Conservation (phyloP, 2,797 vertebrate genomes). For the Galago senegalensis region DNA sequence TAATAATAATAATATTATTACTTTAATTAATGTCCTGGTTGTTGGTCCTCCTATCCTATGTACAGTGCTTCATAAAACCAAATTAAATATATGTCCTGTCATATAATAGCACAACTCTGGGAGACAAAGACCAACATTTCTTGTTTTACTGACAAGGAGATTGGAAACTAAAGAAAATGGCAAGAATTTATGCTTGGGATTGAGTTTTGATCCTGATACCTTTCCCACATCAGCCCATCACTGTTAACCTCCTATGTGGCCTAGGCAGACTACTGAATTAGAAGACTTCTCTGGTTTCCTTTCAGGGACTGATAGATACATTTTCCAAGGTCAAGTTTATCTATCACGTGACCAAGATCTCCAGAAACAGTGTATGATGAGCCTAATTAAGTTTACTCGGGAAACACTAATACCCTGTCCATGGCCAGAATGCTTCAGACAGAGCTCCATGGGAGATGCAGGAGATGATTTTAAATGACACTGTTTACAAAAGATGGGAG, state of each 20-base stretch:
- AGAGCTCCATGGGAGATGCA: neutral
- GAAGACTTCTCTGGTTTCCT: neutral
- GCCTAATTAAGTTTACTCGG: neutral
- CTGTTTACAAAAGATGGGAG: neutral
- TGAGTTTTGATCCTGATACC: neutral
- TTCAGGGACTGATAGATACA: neutral
- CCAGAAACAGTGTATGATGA: neutral
- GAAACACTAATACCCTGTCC: neutral
- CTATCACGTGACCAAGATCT: neutral
- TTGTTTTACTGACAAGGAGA: slow-evolving; percentile 39
- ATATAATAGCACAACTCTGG: neutral
- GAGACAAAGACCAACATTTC: neutral
- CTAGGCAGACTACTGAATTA: neutral
- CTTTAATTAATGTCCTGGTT: neutral
- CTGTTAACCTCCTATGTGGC: neutral
- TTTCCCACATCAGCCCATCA: neutral
- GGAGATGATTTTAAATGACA: neutral
- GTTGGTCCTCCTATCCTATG: neutral
- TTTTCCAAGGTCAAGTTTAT: neutral
- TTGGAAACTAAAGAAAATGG: neutral
- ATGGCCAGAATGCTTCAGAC: neutral
- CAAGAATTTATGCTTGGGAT: neutral
- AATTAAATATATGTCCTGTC: neutral
- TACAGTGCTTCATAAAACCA: neutral
- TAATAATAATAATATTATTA: no score